Percentiles rank a stretch among this genome's conserved stretches.
Conservation (phyloP, 2,113 vertebrate species). For the Pelusios castaneus region DNA sequence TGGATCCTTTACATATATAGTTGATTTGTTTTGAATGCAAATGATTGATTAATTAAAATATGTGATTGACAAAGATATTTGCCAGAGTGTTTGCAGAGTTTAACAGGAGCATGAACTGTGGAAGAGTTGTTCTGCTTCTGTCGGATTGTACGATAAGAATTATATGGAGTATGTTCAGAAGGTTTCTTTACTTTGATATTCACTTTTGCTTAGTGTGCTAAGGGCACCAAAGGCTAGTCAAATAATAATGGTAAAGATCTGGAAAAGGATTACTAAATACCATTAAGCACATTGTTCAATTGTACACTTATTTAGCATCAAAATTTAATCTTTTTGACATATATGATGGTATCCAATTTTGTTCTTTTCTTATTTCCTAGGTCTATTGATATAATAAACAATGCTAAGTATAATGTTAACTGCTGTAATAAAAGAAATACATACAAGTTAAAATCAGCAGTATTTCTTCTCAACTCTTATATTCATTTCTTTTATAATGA, state of each 20-base stretch:
- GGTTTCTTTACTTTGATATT: neutral
- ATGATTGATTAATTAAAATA: neutral
- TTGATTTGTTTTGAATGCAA: neutral
- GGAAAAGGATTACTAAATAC: neutral
- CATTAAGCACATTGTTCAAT: neutral
- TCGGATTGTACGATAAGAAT: neutral
- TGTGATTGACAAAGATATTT: neutral
- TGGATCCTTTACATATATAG: neutral
- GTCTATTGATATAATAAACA: neutral
- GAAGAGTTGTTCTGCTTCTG: neutral
- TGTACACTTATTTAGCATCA: neutral
- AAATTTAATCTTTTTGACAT: neutral
- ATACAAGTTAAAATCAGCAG: neutral
- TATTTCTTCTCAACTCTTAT: neutral
- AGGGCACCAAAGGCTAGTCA: neutral
- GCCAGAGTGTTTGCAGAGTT: neutral
- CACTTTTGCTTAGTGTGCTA: neutral
- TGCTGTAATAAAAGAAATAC: neutral
- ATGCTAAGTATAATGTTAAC: constrained; percentile 1
- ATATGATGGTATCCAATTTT: neutral
- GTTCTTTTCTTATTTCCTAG: neutral
- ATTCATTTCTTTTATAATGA: neutral
- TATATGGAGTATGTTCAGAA: neutral
- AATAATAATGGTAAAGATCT: neutral
- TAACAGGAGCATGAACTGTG: neutral